phyloP scores from a whole-genome alignment of 2,888 invertebrate genomes.

The Phymatocera aterrima region DNA sequence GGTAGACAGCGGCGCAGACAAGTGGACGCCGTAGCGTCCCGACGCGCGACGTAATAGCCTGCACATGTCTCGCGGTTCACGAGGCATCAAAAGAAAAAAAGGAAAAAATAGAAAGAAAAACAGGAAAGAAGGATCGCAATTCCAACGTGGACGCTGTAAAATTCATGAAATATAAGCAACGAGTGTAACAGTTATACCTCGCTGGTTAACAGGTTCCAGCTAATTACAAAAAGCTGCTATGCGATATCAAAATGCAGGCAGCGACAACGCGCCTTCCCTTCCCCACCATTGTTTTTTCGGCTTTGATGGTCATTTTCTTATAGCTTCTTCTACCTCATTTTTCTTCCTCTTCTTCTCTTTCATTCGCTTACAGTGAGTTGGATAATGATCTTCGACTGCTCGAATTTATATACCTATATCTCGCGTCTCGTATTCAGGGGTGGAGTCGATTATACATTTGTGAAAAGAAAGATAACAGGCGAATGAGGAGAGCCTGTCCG shows the following conservation, averaged over 20 bases:
- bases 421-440: too few relatives aligned
- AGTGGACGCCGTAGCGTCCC: constrained; percentile 29
- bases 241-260: constrained; percentile 24
- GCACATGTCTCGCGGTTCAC: background rate
- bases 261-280: background rate
- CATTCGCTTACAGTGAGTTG: background rate
- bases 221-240: constrained; percentile 27
- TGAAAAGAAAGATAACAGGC: background rate
- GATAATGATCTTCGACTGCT: too few relatives aligned
- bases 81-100: background rate
- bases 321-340: background rate
- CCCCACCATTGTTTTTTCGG: background rate
- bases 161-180: constrained; percentile 8
- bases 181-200: background rate
- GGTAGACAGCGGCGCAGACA: constrained; percentile 29
- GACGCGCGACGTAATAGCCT: background rate
- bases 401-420: too few relatives aligned
- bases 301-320: background rate
- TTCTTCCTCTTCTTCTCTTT: background rate
- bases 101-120: background rate
- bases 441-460: too few relatives aligned
- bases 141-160: constrained; percentile 8
- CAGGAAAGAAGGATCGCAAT: background rate
- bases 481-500: constrained; percentile 5
- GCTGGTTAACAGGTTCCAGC: constrained; percentile 18